Conservation (phyloP, 2,888 invertebrate genomes). For the Pachliopta kotzebuea region DNA sequence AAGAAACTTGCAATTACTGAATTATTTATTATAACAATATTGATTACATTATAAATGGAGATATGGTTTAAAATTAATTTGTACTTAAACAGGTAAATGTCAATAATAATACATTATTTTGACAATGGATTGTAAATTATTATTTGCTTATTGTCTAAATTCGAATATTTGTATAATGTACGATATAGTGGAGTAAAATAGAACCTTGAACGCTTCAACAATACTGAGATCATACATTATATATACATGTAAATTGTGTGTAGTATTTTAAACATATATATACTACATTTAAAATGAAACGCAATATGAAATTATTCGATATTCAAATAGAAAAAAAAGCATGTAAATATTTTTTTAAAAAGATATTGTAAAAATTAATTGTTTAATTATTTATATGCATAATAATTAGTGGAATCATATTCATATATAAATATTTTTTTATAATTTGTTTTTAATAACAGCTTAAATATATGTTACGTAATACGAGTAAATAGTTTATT, state of each 20-base stretch:
- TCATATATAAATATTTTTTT: too few relatives aligned
- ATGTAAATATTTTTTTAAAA: neutral
- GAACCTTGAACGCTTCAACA: too few relatives aligned
- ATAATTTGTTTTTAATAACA: too few relatives aligned
- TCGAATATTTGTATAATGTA: neutral
- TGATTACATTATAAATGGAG: constrained; percentile 13
- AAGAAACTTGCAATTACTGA: neutral
- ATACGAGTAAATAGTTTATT: too few relatives aligned
- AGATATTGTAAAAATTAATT: neutral
- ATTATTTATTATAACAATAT: constrained; percentile 10
- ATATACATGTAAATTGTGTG: too few relatives aligned
- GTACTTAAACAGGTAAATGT: constrained; percentile 7
- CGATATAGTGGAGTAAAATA: too few relatives aligned
- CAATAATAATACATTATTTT: neutral
- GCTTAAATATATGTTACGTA: too few relatives aligned
- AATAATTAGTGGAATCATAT: too few relatives aligned
- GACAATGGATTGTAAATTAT: neutral
- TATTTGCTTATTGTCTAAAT: neutral
- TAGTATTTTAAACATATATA: neutral
- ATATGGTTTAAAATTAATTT: constrained; percentile 16
- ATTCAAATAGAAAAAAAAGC: too few relatives aligned
- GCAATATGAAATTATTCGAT: neutral
- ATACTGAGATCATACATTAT: too few relatives aligned
- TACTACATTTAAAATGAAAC: neutral
- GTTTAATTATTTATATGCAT: neutral